A percentile compares a stretch with the other conserved stretches of the same genome.
Conservation (phyloP, 1,140 invertebrate species). For the Anagrus nilaparvatae region DNA sequence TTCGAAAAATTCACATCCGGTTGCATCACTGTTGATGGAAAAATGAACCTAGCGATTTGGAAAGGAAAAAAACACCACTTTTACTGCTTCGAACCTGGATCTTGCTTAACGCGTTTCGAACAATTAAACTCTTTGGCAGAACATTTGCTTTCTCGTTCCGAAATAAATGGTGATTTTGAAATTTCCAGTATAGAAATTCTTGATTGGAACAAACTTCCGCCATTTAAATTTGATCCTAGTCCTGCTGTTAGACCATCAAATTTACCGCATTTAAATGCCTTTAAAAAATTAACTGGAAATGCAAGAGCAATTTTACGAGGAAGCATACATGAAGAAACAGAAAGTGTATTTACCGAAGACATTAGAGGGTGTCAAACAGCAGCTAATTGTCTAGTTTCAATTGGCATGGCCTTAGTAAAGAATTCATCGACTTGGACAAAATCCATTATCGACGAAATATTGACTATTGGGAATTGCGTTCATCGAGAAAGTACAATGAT, state of each 20-base stretch:
- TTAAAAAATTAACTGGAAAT: constrained; percentile 18
- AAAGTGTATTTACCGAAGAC: constrained; percentile 25
- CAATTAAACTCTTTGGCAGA: constrained; percentile 14
- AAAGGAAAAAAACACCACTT: constrained; percentile 16
- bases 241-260: constrained; percentile 26
- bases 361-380: constrained; percentile 27
- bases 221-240: constrained; percentile 29
- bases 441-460: constrained; percentile 33
- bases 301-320: constrained; percentile 30
- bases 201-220: constrained; percentile 24
- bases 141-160: constrained; percentile 15
- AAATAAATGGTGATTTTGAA: constrained; percentile 26
- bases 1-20: constrained; percentile 26
- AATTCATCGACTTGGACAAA: constrained; percentile 33
- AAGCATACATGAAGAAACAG: constrained; percentile 26
- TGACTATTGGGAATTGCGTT: constrained; percentile 23
- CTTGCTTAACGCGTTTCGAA: constrained; percentile 21
- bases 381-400: constrained; percentile 28
- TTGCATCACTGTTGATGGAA: constrained; percentile 17
- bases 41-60: constrained; percentile 25
- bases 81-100: constrained; percentile 26
- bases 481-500: constrained; percentile 24
- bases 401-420: constrained; percentile 33
- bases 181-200: constrained; percentile 27
- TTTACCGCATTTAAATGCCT: constrained; percentile 33